Evolutionary conservation across 1,140 invertebrate species (phyloP), one percentile per base, ranked within the genome.

Genomic region (Vollenhovia emeryi): DNA sequence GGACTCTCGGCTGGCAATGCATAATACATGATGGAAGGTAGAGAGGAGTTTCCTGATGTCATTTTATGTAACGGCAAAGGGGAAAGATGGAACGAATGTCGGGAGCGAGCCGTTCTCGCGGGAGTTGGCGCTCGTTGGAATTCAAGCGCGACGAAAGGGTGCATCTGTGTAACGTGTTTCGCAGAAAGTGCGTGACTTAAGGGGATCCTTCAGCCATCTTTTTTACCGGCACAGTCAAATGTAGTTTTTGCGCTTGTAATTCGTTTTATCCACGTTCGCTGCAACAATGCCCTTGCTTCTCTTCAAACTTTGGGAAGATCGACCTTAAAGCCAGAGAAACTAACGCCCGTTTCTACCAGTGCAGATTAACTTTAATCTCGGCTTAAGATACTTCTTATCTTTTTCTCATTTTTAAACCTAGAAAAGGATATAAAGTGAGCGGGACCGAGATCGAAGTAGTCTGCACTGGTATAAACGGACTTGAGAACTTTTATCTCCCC

Each of bases 1-100:
- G 30, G 62, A 86, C 74, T 87, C 84, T 45, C 8, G 55, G 24
- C 40, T 30, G 64, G 24, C 52, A 50, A 69, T 87, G 57, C 86
- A 87, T 87, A 78, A 87, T 84, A 75, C 86, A 88, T 87, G 52
- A 76, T 48, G 18, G 18, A 24, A 48, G 62, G 74, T 59, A 79
- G n/a, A 50, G 60, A 36, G 30, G 43, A 69, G 62, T 69, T 79
- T 55, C 64, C 45, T 40, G 76, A 69, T 79, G 76, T 79, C 62
- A 68, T 64, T 78, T 78, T 78, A 48, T 78, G 40, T 78, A 78
- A 78, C 74, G 57, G 74, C 57, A 45, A 62, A 64, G 33, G 74
- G n/a, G 27, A 48, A 45, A 64, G 57, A 78, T n/a, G 74, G 24
- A 45, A 45, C 57, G 24, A 78, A 76, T 27, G 40, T 43, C 36